Percentiles rank a stretch among this genome's conserved stretches.
These are phyloP conservation scores for Loriculus beryllinus DNA, from an alignment of 2,797 vertebrate species.

Conservation along the genomic window DNA sequence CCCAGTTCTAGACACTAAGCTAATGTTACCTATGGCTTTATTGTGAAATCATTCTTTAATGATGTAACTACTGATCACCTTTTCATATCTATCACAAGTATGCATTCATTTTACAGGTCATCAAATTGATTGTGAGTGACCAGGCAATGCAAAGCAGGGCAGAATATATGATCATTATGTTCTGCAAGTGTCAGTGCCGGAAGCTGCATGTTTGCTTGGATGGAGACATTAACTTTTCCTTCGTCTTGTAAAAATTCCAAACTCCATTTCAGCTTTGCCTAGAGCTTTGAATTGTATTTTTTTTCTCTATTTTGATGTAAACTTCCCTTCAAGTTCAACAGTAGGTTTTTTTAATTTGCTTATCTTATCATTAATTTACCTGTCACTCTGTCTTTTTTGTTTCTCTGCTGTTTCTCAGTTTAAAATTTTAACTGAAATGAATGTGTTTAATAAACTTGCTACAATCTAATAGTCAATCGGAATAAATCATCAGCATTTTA, in stretches of 20 bases:
- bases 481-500: not conserved
- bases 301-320: not conserved
- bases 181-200: not conserved
- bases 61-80: not conserved
- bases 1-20: not conserved
- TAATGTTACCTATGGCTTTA: not conserved
- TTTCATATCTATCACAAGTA: not conserved
- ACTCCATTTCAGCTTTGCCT: not conserved
- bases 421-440: constrained; percentile 45
- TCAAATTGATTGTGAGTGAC: not conserved
- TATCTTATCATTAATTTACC: constrained; percentile 14
- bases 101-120: not conserved
- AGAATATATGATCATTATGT: not conserved
- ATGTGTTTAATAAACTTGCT: constrained; percentile 44
- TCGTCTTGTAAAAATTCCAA: not conserved
- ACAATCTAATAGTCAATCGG: not conserved
- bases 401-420: not conserved
- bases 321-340: not conserved
- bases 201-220: not conserved
- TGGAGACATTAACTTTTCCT: not conserved
- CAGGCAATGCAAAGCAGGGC: not conserved
- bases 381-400: not conserved
- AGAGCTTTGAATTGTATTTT: not conserved
- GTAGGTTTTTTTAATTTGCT: not conserved
- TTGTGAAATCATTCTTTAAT: not conserved